Conservation (phyloP, 2,888 invertebrate species). For the Leptogaster cylindrica region DNA sequence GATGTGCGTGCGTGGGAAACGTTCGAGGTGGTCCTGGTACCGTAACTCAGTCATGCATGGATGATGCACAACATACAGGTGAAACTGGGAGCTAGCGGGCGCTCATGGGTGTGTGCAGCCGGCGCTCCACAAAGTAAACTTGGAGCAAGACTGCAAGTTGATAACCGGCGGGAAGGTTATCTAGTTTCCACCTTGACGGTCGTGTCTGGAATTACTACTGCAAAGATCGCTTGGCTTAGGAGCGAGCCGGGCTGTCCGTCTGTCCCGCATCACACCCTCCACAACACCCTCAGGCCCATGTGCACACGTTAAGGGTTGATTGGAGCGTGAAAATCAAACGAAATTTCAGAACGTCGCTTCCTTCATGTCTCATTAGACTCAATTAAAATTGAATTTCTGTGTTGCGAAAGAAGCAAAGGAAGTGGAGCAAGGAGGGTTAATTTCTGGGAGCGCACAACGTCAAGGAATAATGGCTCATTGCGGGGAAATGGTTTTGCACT, state of each 20-base stretch:
- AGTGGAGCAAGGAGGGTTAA: not conserved
- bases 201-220: conserved; percentile 26
- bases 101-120: conserved; percentile 4
- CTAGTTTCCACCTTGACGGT: conserved; percentile 35
- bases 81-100: no score
- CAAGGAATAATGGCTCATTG: not conserved
- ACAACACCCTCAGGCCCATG: not conserved
- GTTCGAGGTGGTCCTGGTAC: conserved; percentile 2
- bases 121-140: conserved; percentile 30
- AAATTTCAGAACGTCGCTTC: conserved; percentile 25
- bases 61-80: not conserved
- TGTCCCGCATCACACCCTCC: not conserved
- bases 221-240: conserved; percentile 8
- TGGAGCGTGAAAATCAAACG: conserved; percentile 38
- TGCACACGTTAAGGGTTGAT: conserved; percentile 21
- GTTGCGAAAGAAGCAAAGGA: no score
- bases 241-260: no score
- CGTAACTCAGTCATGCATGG: not conserved
- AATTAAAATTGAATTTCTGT: conserved; percentile 35
- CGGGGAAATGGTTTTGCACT: conserved; percentile 15
- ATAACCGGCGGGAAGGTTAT: conserved; percentile 31
- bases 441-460: not conserved
- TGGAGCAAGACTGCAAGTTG: conserved; percentile 31
- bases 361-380: conserved; percentile 35
- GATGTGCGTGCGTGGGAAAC: conserved; percentile 12